Base-by-base conservation (phyloP, 2,797 vertebrate genomes). In the Ceryle rudis region DNA sequence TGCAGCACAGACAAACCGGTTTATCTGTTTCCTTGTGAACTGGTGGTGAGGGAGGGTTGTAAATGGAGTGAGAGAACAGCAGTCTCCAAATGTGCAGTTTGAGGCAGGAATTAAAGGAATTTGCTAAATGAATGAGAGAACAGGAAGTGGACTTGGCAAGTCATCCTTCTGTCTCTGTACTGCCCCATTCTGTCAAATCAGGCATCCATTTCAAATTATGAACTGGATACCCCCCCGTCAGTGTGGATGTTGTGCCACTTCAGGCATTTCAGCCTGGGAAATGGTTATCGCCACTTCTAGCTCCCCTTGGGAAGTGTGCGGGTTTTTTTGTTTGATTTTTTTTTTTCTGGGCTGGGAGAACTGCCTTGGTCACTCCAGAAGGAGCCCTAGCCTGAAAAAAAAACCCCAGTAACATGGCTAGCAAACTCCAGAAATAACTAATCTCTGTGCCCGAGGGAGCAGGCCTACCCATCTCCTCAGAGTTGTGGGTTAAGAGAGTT, bases 101-200 rank as follows among this genome's bases (percentile, higher is more conserved):
- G 77, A 93, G 75, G 49, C 94, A 95, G 93, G 97, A 97, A 97
- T 97, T 97, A 95, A 95, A 97, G 95, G 95, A 98, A 97, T 97
- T 96, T 69, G 79, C 62, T 95, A 95, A 97, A 97, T 97, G 96
- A 97, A 97, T 97, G 96, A 91, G 95, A 93, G 96, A 81, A 77
- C 96, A 96, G 98, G 97, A 97, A 97, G 94, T 96, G 85, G 94
- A 95, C 92, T 97, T 97, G 96, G 94, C 95, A 96, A 94, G 65
- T 87, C 81, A 94, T 94, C 90, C 37, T 71, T 47, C 46, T 78
- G 85, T 29, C 14, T 78, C 93, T 67, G 88, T 72, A 60, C 93
- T 9, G 75, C 96, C 94, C 83, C 85, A 81, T 77, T 75, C 75
- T 95, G 81, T 92, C 87, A 93, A 93, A 88, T 87, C 60, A 3